These are phyloP conservation scores for Urosaurus nigricauda DNA, from an alignment of 2,797 vertebrate genomes.

Conservation along the genomic window DNA sequence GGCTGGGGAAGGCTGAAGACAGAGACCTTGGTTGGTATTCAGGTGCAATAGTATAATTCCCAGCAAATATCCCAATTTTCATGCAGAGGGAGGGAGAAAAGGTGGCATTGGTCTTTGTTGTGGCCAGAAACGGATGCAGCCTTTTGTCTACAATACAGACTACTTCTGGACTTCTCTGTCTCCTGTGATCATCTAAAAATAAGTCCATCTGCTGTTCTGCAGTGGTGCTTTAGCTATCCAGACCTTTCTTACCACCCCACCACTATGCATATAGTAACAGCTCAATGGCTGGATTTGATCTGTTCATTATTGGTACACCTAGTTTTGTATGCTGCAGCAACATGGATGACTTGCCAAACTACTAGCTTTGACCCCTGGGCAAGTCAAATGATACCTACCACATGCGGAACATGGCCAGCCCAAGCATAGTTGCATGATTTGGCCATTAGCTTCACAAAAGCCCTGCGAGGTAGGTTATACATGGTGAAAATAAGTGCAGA, in stretches of 20 bases:
- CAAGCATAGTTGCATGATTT: neutral
- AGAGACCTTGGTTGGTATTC: neutral
- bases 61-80: neutral
- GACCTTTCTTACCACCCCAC: neutral
- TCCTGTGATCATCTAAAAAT: neutral
- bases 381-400: neutral
- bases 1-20: too few relatives aligned
- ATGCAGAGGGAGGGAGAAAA: too few relatives aligned
- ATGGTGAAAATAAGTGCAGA: neutral
- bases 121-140: too few relatives aligned
- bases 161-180: neutral
- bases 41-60: too few relatives aligned
- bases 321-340: neutral
- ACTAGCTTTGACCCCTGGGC: neutral
- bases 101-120: neutral
- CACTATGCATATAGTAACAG: neutral
- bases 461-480: constrained; percentile 51
- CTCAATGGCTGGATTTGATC: too few relatives aligned
- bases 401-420: too few relatives aligned
- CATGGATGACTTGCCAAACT: too few relatives aligned
- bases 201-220: neutral
- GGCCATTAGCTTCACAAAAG: constrained; percentile 35
- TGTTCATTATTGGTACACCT: neutral
- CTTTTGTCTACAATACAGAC: neutral
- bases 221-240: neutral